Conservation (phyloP, 2,113 vertebrate species). For the Galemys pyrenaicus region DNA sequence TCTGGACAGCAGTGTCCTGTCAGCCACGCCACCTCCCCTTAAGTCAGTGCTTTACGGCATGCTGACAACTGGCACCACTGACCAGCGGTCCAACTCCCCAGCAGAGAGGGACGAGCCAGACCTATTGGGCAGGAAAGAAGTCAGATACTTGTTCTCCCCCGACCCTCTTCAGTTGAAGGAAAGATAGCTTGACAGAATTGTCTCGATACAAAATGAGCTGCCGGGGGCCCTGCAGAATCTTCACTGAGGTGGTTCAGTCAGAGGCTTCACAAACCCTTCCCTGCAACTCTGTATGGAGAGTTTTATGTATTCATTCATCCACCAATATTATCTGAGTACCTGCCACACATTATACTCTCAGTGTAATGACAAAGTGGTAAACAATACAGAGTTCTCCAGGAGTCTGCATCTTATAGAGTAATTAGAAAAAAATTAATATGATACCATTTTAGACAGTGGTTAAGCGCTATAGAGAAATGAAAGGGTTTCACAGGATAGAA, state of each 20-base stretch:
- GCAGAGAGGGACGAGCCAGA: fast-evolving
- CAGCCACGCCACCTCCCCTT: neutral
- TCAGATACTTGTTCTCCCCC: neutral
- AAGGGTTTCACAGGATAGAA: neutral
- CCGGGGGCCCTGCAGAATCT: neutral
- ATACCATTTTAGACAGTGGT: neutral
- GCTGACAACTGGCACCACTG: neutral
- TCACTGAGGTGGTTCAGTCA: neutral
- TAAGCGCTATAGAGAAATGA: conserved; percentile 8
- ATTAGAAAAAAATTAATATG: neutral
- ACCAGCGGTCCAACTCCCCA: neutral
- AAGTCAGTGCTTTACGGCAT: fast-evolving
- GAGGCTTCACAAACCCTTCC: neutral
- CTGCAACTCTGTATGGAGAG: neutral
- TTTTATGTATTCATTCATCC: neutral
- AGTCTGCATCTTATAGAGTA: neutral
- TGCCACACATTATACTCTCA: neutral
- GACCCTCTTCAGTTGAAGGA: neutral
- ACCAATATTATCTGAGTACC: neutral
- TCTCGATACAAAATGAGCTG: neutral
- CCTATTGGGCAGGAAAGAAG: neutral
- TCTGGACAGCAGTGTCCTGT: neutral
- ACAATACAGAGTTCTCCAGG: neutral
- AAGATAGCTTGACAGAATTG: neutral
- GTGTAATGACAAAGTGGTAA: neutral